A percentile compares a stretch with the other conserved stretches of the same genome.
phyloP scores from a whole-genome alignment of 2,113 vertebrate species.

The Ceyx melanurus region DNA sequence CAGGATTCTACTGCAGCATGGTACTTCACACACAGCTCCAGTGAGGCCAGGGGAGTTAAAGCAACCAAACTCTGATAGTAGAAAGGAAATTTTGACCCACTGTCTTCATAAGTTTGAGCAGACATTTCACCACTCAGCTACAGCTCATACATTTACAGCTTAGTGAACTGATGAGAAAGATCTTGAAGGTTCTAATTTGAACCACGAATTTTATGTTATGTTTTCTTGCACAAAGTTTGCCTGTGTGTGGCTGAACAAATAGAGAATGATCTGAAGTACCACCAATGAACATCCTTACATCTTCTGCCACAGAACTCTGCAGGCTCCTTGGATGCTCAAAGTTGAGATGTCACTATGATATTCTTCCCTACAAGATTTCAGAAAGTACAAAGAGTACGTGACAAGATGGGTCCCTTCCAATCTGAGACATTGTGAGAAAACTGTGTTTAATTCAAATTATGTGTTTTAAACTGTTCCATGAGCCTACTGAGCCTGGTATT shows the following conservation, averaged over 20 bases:
- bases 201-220: neutral
- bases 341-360: neutral
- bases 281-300: neutral
- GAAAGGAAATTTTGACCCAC: neutral
- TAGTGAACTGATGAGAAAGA: neutral
- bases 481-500: neutral
- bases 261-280: neutral
- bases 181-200: neutral
- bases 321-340: neutral
- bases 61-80: neutral
- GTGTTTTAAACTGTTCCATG: neutral
- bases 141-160: neutral
- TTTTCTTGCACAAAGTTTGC: neutral
- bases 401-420: neutral
- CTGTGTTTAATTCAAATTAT: neutral
- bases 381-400: neutral
- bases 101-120: neutral
- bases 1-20: neutral
- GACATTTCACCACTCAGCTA: neutral
- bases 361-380: neutral
- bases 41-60: neutral
- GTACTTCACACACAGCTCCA: neutral
- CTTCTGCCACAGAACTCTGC: neutral
- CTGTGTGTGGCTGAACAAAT: neutral
- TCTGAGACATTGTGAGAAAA: neutral